A percentile compares a stretch with the other conserved stretches of the same genome.
Evolutionary conservation across 2,797 vertebrate genomes (phyloP).

Genomic region (Sarcoramphus papa): DNA sequence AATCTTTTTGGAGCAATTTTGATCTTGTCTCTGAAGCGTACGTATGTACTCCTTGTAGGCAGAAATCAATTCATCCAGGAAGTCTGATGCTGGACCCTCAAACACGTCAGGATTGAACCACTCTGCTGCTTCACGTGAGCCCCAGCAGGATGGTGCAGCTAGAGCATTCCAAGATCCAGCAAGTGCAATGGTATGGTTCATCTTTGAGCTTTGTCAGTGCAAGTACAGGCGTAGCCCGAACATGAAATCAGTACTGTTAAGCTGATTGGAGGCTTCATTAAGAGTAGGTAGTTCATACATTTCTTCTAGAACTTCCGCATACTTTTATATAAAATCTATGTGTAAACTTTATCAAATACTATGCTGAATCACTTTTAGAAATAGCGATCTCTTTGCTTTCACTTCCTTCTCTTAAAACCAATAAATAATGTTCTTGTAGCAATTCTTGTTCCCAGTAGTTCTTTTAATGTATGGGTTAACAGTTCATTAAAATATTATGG

Average conservation of each 20-base stretch:
- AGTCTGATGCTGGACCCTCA: constrained; percentile 58
- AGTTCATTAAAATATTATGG: background rate
- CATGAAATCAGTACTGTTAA: background rate
- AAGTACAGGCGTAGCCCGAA: background rate
- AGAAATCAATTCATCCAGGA: constrained; percentile 74
- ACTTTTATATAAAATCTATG: background rate
- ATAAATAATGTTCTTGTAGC: background rate
- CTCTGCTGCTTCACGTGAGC: constrained; percentile 37
- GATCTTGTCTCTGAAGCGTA: background rate
- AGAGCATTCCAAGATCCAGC: constrained; percentile 55
- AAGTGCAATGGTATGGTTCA: constrained; percentile 47
- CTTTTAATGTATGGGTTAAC: background rate
- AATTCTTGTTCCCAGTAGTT: background rate
- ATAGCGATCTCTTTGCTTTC: background rate
- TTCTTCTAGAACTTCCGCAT: background rate
- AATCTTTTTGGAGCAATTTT: background rate
- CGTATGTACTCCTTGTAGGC: constrained; percentile 56
- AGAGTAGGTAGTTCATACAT: background rate
- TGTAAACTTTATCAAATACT: background rate
- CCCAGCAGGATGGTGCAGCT: constrained; percentile 70
- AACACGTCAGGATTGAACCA: constrained; percentile 19
- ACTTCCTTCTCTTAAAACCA: background rate
- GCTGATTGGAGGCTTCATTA: background rate
- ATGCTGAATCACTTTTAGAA: background rate
- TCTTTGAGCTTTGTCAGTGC: background rate